Conservation (phyloP, 1,140 invertebrate species). For the Camponotus pennsylvanicus region DNA sequence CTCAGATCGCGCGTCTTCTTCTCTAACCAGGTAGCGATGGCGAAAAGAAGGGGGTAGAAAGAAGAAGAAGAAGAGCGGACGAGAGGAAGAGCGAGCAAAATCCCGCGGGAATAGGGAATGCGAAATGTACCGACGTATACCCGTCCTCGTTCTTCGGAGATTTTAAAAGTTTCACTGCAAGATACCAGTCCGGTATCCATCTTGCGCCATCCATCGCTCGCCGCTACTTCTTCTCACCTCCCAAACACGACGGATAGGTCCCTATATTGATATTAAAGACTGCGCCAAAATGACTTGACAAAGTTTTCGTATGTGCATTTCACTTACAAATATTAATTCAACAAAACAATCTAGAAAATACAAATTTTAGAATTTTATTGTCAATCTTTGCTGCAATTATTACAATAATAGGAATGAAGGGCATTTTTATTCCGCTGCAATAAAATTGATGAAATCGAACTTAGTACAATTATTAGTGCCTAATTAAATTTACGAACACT, state of each 20-base stretch:
- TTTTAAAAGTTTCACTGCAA: constrained; percentile 78
- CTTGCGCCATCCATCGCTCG: constrained; percentile 32
- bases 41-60: neutral
- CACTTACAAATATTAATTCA: constrained; percentile 49
- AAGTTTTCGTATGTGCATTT: neutral
- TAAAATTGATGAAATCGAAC: neutral
- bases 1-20: constrained; percentile 52
- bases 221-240: neutral
- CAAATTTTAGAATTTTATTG: constrained; percentile 2
- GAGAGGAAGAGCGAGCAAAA: constrained; percentile 32
- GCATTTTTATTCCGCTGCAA: neutral
- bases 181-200: constrained; percentile 65
- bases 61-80: neutral
- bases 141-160: constrained; percentile 74
- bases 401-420: neutral
- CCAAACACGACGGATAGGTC: constrained; percentile 4
- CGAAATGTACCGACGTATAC: constrained; percentile 72
- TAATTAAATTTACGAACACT: no score
- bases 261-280: constrained; percentile 28
- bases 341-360: neutral
- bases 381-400: neutral
- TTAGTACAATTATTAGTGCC: no score
- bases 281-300: neutral
- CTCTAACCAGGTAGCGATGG: constrained; percentile 21
- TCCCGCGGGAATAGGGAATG: constrained; percentile 79